These are phyloP conservation scores for Tipula vernalis DNA, from an alignment of 2,888 invertebrate species.

Conservation along the genomic window DNA sequence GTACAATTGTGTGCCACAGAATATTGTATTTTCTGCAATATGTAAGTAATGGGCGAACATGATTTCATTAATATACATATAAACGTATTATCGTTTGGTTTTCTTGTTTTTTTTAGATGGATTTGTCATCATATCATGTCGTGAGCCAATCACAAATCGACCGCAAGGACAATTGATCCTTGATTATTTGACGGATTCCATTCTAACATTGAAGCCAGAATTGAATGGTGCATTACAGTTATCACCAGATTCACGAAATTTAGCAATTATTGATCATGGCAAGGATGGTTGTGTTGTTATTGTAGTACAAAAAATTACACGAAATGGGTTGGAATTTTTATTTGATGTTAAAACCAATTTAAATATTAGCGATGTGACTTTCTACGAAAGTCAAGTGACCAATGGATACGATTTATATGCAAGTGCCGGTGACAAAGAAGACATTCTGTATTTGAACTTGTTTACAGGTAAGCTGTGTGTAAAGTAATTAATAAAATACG, in stretches of 20 bases:
- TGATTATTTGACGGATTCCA: constrained; percentile 60
- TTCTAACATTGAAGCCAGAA: constrained; percentile 47
- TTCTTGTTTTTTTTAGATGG: constrained; percentile 41
- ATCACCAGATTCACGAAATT: constrained; percentile 55
- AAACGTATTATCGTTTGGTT: neutral
- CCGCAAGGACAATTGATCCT: constrained; percentile 53
- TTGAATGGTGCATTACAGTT: constrained; percentile 52
- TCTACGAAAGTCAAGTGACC: constrained; percentile 56
- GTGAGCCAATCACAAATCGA: constrained; percentile 48
- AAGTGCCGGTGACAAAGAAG: constrained; percentile 56
- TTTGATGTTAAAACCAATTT: constrained; percentile 65
- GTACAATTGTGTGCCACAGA: constrained; percentile 58
- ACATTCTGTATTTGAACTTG: constrained; percentile 56
- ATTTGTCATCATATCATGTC: constrained; percentile 55
- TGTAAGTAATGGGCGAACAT: constrained; percentile 41
- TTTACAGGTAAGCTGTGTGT: constrained; percentile 40
- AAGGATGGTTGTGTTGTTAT: constrained; percentile 43
- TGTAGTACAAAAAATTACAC: constrained; percentile 52
- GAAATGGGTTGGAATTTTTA: constrained; percentile 49
- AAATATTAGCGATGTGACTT: constrained; percentile 57
- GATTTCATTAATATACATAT: neutral
- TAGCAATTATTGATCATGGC: constrained; percentile 51
- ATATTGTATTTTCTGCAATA: constrained; percentile 55
- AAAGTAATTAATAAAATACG: no score
- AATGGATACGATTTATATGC: constrained; percentile 64